phyloP scores from a whole-genome alignment of 2,113 vertebrate species.

The Tragelaphus scriptus region DNA sequence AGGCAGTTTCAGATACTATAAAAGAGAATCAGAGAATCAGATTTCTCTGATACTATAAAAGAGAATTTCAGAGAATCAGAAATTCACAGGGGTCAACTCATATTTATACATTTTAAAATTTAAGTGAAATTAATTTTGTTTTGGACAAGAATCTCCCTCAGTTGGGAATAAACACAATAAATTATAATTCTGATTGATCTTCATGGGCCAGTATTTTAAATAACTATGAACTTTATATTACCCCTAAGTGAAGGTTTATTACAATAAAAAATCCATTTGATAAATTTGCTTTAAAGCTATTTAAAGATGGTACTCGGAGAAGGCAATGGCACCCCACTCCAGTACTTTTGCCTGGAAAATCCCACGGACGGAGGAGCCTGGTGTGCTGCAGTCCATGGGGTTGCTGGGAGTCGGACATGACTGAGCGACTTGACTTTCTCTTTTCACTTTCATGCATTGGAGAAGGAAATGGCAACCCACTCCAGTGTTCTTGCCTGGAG shows the following conservation, averaged over 20 bases:
- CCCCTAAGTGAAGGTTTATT: not conserved
- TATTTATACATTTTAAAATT: not conserved
- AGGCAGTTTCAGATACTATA: constrained; percentile 1
- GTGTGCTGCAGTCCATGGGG: no score
- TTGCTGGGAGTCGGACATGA: no score
- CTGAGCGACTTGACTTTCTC: no score
- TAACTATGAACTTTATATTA: not conserved
- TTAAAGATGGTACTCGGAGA: not conserved
- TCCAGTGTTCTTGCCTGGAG: no score
- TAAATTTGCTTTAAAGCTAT: not conserved
- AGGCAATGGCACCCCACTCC: no score
- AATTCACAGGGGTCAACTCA: not conserved
- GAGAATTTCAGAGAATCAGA: not conserved
- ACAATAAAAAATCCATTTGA: not conserved
- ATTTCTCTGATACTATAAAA: not conserved
- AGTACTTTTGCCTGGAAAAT: no score
- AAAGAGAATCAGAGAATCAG: not conserved
- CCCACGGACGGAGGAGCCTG: no score
- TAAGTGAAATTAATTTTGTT: not conserved
- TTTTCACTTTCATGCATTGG: no score
- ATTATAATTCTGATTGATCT: not conserved
- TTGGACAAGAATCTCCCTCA: not conserved
- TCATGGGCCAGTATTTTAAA: not conserved
- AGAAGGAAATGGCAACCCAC: no score
- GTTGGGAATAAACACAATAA: not conserved